Evolutionary conservation across 2,797 vertebrate genomes (phyloP), one percentile per base, ranked within the genome.

Genomic region (Anguilla megastoma): DNA sequence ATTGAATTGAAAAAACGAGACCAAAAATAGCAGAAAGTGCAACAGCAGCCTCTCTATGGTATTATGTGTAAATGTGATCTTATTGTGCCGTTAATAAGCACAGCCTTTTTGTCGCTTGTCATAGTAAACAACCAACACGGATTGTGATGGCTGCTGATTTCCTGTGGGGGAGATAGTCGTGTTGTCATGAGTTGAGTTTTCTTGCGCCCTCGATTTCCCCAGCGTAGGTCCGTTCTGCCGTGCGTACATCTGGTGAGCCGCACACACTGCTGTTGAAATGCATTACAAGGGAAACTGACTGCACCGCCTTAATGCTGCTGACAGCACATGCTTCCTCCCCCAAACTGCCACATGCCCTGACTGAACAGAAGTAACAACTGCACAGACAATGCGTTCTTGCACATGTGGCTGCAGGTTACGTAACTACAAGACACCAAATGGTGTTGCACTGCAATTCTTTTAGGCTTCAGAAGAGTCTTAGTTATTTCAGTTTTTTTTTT

Each of bases 271-370:
- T 50, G 80, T 54, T 84, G 14, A 54, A 84, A 84, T 54, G 16
- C 50, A 84, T 84, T 84, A 84, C 24, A 84, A 50, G 50, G 45
- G 45, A 84, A 84, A 84, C 45, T 48, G 27, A 82, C 36, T 45
- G 50, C 0, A 27, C 33, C 27, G 50, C 12, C 24, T 84, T 84
- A 84, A 52, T 52, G 24, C 24, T 50, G 80, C 80, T 84, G 80
- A 84, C 80, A 84, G 80, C 80, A 52, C 80, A 84, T 36, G 2
- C 3, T n/a, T 10, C 36, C 50, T 10, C 45, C 45, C 21, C 50
- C 80, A 84, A 30, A 50, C 45, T 50, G 24, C n/a, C 24, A 50
- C 18, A 84, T 84, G 80, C 50, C 50, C 21, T n/a, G 36, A 54
- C 80, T 50, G 14, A 82, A n/a, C 50, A 50, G 50, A 84, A 14